phyloP scores from a whole-genome alignment of 2,888 invertebrate genomes.

The Macrophya annulata region DNA sequence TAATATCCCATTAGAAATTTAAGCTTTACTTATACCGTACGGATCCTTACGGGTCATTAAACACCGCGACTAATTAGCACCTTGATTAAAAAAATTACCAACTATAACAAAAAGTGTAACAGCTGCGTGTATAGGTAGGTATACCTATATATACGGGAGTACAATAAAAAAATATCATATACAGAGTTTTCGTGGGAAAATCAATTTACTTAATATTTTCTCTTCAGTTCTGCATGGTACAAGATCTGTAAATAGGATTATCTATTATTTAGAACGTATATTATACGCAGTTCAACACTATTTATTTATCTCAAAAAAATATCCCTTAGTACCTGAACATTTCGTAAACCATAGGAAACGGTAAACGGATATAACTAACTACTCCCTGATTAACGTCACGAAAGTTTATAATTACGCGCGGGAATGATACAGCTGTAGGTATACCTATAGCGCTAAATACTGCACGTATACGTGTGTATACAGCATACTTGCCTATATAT shows the following conservation, averaged over 20 bases:
- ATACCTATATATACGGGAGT: too few relatives aligned
- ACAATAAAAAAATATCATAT: background rate
- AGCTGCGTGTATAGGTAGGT: background rate
- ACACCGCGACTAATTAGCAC: constrained; percentile 12
- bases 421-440: background rate
- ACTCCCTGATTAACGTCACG: constrained; percentile 11
- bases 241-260: background rate
- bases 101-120: background rate
- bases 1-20: constrained; percentile 34
- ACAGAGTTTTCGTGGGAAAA: background rate
- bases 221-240: background rate
- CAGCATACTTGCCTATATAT: too few relatives aligned
- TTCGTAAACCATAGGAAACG: background rate
- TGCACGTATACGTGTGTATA: too few relatives aligned
- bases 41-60: background rate
- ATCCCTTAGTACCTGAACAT: background rate
- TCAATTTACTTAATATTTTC: background rate
- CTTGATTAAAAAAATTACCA: constrained; percentile 4
- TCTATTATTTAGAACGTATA: background rate
- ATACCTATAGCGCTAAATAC: background rate
- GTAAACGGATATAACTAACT: background rate
- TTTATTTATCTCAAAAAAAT: background rate
- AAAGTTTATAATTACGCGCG: constrained; percentile 13
- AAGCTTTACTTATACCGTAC: background rate
- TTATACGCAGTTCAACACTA: background rate